Evolutionary conservation across 2,888 invertebrate species (phyloP).

Genomic region (Globia sparganii): DNA sequence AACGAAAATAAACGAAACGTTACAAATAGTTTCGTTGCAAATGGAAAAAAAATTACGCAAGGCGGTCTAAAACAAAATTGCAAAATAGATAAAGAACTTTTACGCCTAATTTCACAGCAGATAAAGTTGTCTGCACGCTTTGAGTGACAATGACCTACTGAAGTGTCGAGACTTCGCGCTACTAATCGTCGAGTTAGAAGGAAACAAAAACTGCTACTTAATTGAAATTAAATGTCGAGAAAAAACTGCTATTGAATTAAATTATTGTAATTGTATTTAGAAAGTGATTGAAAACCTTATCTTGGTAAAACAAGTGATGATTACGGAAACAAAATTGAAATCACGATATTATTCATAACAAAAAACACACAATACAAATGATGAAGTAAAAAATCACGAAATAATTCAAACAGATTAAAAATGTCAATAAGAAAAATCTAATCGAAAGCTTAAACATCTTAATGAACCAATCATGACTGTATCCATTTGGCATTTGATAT

Average conservation of each 20-base stretch:
- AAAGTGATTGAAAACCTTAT: background rate
- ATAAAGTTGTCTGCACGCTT: slow-evolving; percentile 81
- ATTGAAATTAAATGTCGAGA: slow-evolving; percentile 32
- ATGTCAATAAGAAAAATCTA: background rate
- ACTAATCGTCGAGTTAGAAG: slow-evolving; percentile 44
- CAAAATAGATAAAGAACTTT: slow-evolving; percentile 83
- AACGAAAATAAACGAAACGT: slow-evolving; percentile 28
- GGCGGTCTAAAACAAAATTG: slow-evolving; percentile 78
- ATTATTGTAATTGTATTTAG: background rate
- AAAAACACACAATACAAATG: slow-evolving; percentile 1
- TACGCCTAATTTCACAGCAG: slow-evolving; percentile 85
- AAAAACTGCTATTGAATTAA: slow-evolving; percentile 11
- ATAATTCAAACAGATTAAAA: slow-evolving; percentile 1
- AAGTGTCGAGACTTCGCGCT: slow-evolving; percentile 70
- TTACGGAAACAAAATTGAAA: slow-evolving; percentile 10
- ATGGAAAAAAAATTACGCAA: slow-evolving; percentile 82
- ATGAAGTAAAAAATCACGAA: background rate
- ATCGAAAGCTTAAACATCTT: background rate
- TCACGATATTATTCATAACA: background rate
- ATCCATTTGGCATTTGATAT: slow-evolving; percentile 12
- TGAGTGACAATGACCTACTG: slow-evolving; percentile 87
- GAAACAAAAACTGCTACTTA: slow-evolving; percentile 39
- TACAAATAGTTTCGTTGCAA: slow-evolving; percentile 66
- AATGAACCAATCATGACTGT: background rate
- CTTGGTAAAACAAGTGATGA: background rate